phyloP scores from a whole-genome alignment of 2,113 vertebrate species.

The Miniopterus natalensis region DNA sequence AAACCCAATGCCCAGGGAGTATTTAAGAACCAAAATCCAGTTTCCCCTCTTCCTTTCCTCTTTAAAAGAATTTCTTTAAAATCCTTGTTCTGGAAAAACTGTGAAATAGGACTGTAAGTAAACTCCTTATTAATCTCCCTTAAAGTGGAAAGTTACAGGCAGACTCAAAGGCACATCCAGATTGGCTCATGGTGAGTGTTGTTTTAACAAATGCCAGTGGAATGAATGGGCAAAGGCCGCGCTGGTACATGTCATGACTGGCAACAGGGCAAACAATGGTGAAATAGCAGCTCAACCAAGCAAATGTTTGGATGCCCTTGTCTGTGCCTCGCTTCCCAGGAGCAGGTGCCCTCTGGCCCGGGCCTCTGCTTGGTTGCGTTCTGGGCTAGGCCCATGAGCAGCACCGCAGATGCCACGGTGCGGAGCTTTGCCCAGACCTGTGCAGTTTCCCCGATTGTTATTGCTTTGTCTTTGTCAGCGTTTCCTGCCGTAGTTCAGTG shows the following conservation, averaged over 20 bases:
- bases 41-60: not conserved
- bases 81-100: not conserved
- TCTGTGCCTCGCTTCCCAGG: not conserved
- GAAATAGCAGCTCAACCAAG: conserved; percentile 46
- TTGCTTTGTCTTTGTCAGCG: not conserved
- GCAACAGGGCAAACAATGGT: conserved; percentile 72
- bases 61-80: conserved; percentile 35
- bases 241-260: conserved; percentile 68
- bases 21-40: not conserved
- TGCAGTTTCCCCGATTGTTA: not conserved
- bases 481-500: not conserved
- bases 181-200: not conserved
- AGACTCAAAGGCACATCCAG: conserved; percentile 2
- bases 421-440: conserved; percentile 38
- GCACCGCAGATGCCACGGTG: not conserved
- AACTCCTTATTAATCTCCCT: not conserved
- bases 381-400: conserved; percentile 10
- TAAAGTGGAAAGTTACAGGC: conserved; percentile 76
- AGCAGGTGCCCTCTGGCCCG: conserved; percentile 61
- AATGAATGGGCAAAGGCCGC: conserved; percentile 22
- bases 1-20: not conserved
- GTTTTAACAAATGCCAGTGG: conserved; percentile 65
- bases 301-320: not conserved
- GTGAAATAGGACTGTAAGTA: not conserved
- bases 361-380: not conserved